These are phyloP conservation scores for Anodontia alba DNA, from an alignment of 2,888 invertebrate genomes.

Conservation along the genomic window DNA sequence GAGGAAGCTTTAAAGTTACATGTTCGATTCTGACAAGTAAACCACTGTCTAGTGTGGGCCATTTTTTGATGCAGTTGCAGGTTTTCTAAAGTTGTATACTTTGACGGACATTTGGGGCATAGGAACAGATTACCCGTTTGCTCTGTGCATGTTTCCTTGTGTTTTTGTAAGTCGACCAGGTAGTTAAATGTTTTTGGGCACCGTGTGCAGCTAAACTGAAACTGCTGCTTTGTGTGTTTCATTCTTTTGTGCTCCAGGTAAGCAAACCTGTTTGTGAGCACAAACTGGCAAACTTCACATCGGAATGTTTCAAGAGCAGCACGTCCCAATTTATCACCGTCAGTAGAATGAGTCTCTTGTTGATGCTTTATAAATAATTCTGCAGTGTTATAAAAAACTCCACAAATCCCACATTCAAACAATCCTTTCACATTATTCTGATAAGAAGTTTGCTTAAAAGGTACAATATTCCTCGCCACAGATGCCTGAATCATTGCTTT, in stretches of 20 bases:
- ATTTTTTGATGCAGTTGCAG: slow-evolving; percentile 32
- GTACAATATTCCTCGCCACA: background rate
- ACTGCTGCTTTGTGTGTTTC: slow-evolving; percentile 48
- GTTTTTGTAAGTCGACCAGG: slow-evolving; percentile 47
- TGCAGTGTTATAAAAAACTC: slow-evolving; percentile 55
- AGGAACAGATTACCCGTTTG: background rate
- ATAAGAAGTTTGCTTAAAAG: background rate
- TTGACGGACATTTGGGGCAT: slow-evolving; percentile 28
- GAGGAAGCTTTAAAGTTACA: slow-evolving; percentile 51
- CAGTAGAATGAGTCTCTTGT: slow-evolving; percentile 27
- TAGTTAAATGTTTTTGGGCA: slow-evolving; percentile 42
- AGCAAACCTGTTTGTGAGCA: slow-evolving; percentile 56
- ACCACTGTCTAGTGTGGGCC: slow-evolving; percentile 39
- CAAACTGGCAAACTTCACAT: slow-evolving; percentile 57
- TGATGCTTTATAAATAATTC: slow-evolving; percentile 55
- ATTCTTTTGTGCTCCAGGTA: slow-evolving; percentile 59
- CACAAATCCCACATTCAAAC: slow-evolving; percentile 61
- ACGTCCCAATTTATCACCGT: slow-evolving; percentile 29
- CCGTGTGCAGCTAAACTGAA: slow-evolving; percentile 48
- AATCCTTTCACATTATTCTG: slow-evolving; percentile 43
- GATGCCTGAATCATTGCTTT: background rate
- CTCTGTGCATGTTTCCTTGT: slow-evolving; percentile 33
- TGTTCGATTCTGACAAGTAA: slow-evolving; percentile 32
- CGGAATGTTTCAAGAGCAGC: slow-evolving; percentile 60
- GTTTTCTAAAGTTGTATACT: slow-evolving; percentile 26